Base-by-base conservation (phyloP, 2,888 invertebrate species). In the Xylota segnis region DNA sequence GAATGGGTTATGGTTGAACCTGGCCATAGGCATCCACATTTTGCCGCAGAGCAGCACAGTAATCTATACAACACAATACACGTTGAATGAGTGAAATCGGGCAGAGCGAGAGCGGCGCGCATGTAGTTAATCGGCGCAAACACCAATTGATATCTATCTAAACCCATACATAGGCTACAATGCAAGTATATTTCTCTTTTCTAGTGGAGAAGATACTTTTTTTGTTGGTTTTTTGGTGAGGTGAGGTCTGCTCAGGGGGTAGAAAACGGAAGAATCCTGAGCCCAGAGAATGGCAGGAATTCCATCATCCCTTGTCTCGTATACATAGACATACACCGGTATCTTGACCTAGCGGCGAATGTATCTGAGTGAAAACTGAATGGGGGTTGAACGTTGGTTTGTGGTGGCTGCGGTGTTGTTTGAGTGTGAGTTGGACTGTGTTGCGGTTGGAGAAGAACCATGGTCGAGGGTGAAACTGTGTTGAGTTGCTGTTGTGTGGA, bases 341-440 rank as follows among this genome's bases (percentile, higher is more conserved):
- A 83, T 78, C 72, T 59, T 78, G 77, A 83, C 77, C 77, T 76
- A 83, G 83, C 68, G 65, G 72, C 61, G 70, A 63, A 56, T 76
- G 43, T 47, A 18, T 54, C 12, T 65, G 50, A 63, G 16, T 16
- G 40, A 12, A 59, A 68, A 50, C 9, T 37, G 9, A 40, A 40
- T 70, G 70, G 71, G 77, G 77, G 83, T 72, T 76, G 71, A 43
- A 52, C 32, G 58, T 32, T 65, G 45, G 34, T 50, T 18, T 71
- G 29, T 45, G 34, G 4, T 5, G 16, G 9, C n/a, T 23, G 63
- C 70, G 34, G 65, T 61, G n/a, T 43, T 58, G 76, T 14, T 29
- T 7, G 9, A 9, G 9, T 40, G n/a, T 43, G 27, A 29, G 18
- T 58, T 37, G 5, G 4, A 0, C 10, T 0, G 66, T 29, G 50